Conservation (phyloP, 2,888 invertebrate genomes). For the Synanthedon formicaeformis region DNA sequence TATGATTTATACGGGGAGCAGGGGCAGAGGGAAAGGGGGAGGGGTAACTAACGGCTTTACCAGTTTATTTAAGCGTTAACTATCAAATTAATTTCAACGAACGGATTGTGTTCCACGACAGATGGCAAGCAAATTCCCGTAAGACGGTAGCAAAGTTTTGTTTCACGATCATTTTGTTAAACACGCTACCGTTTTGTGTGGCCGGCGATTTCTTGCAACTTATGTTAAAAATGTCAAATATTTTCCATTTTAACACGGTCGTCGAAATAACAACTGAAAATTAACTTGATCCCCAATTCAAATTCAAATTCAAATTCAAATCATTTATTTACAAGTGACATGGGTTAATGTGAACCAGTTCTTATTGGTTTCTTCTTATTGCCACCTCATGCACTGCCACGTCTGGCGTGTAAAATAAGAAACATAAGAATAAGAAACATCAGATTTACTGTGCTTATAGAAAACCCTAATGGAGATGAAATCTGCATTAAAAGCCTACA, state of each 20-base stretch:
- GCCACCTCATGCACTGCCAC: too few species aligned
- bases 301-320: too few species aligned
- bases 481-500: too few species aligned
- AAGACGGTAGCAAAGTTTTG: slow-evolving; percentile 39
- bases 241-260: slow-evolving; percentile 4
- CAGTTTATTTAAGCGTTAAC: slow-evolving; percentile 60
- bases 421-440: too few species aligned
- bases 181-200: slow-evolving; percentile 53
- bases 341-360: too few species aligned
- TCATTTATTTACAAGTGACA: too few species aligned
- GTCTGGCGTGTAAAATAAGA: too few species aligned
- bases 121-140: slow-evolving; percentile 51
- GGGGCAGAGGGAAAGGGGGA: slow-evolving; percentile 27
- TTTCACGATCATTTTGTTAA: slow-evolving; percentile 23
- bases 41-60: slow-evolving; percentile 33
- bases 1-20: slow-evolving; percentile 61
- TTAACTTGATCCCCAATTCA: too few species aligned
- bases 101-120: slow-evolving; percentile 46
- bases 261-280: not conserved
- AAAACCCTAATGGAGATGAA: too few species aligned
- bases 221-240: slow-evolving; percentile 12
- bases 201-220: slow-evolving; percentile 16
- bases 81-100: slow-evolving; percentile 47
- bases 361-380: too few species aligned
- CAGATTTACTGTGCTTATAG: too few species aligned